A percentile compares a stretch with the other conserved stretches of the same genome.
Conservation (phyloP, 1,140 invertebrate genomes). For the Andrena cerasifolii region DNA sequence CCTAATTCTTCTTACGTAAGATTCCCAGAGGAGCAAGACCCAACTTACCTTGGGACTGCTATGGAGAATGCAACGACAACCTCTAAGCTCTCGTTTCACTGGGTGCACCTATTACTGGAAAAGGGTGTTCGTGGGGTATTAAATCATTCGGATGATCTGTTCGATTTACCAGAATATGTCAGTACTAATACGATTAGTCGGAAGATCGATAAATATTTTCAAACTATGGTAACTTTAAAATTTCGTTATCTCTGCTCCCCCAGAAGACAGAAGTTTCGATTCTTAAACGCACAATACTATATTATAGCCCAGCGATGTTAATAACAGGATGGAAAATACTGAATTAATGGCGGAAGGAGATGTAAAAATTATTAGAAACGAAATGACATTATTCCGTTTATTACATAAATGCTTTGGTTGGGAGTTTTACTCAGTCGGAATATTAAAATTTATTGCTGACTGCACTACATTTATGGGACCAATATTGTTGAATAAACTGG, state of each 20-base stretch:
- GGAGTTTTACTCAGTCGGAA: constrained; percentile 94
- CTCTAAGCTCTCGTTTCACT: constrained; percentile 92
- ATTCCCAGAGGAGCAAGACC: constrained; percentile 86
- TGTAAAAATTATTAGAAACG: constrained; percentile 70
- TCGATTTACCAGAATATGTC: constrained; percentile 90
- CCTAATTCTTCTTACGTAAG: constrained; percentile 82
- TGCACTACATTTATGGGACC: constrained; percentile 93
- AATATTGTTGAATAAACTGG: constrained; percentile 91
- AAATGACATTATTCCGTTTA: constrained; percentile 87
- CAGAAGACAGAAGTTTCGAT: background rate
- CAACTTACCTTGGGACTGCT: constrained; percentile 88
- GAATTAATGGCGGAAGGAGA: constrained; percentile 33
- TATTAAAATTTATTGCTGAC: constrained; percentile 94
- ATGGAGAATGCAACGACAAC: constrained; percentile 88
- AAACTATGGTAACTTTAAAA: constrained; percentile 62
- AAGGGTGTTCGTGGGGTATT: constrained; percentile 91
- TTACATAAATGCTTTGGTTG: constrained; percentile 92
- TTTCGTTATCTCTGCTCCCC: background rate
- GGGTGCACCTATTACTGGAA: constrained; percentile 93
- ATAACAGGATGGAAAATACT: constrained; percentile 35
- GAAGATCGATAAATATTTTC: constrained; percentile 82
- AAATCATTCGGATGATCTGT: constrained; percentile 90
- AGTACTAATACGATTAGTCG: constrained; percentile 84
- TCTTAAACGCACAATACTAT: background rate
- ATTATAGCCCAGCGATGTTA: constrained; percentile 29